These are phyloP conservation scores for Tricholaema leucomelas DNA, from an alignment of 2,113 vertebrate species.

Conservation along the genomic window DNA sequence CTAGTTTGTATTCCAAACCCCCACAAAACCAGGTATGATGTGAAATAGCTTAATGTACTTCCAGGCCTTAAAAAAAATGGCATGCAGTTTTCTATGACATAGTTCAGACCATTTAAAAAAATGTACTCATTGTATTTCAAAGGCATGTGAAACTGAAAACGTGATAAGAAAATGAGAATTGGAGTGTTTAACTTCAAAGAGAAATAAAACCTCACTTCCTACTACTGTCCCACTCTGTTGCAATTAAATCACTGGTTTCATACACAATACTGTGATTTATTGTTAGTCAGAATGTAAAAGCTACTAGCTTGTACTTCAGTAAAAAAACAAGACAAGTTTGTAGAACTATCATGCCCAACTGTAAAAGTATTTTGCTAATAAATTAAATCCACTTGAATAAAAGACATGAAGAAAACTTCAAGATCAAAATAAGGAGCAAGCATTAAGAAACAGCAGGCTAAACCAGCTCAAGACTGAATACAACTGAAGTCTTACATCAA, in stretches of 20 bases:
- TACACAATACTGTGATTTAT: not conserved
- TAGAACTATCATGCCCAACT: not conserved
- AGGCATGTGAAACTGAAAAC: slow-evolving; percentile 51
- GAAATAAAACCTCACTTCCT: slow-evolving; percentile 38
- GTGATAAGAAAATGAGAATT: slow-evolving; percentile 49
- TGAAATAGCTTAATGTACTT: slow-evolving; percentile 4
- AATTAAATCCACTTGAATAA: not conserved
- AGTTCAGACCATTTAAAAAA: slow-evolving; percentile 18
- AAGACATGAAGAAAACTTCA: not conserved
- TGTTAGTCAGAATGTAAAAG: not conserved
- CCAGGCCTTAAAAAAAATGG: slow-evolving; percentile 28
- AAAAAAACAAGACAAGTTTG: not conserved
- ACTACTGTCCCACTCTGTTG: not conserved
- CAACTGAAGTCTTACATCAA: not conserved
- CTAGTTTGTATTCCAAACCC: slow-evolving; percentile 41
- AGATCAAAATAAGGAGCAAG: not conserved
- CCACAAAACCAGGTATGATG: slow-evolving; percentile 19
- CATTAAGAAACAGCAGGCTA: not conserved
- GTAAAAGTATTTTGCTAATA: not conserved
- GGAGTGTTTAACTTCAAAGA: slow-evolving; percentile 35
- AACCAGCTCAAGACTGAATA: not conserved
- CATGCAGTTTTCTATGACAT: slow-evolving; percentile 7
- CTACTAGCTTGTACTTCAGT: not conserved
- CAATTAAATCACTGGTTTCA: not conserved
- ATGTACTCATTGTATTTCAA: slow-evolving; percentile 62